A percentile compares a stretch with the other conserved stretches of the same genome.
phyloP scores from a whole-genome alignment of 2,797 vertebrate species.

The Scomberomorus guttatus region DNA sequence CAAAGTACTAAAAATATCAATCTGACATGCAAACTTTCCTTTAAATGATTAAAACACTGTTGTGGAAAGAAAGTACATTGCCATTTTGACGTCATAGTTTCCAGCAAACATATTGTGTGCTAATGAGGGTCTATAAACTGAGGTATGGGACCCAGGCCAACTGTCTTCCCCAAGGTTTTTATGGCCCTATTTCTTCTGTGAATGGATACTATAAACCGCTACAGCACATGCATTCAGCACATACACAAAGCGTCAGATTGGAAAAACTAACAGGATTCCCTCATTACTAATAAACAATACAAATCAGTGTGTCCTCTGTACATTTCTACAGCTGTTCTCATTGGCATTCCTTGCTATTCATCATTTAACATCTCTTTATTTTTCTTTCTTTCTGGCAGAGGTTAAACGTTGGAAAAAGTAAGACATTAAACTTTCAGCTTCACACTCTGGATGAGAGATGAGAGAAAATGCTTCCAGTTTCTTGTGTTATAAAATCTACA shows the following conservation, averaged over 20 bases:
- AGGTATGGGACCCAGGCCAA: slow-evolving; percentile 57
- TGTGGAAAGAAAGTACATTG: slow-evolving; percentile 42
- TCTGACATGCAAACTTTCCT: not conserved
- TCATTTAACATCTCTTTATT: slow-evolving; percentile 5
- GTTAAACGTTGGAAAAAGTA: not conserved
- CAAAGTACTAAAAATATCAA: slow-evolving; percentile 2
- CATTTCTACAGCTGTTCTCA: slow-evolving; percentile 29
- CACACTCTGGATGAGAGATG: not conserved
- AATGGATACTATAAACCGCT: slow-evolving; percentile 67
- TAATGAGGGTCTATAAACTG: slow-evolving; percentile 76
- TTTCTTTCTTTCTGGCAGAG: slow-evolving; percentile 15
- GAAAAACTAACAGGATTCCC: slow-evolving; percentile 62
- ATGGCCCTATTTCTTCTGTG: slow-evolving; percentile 61
- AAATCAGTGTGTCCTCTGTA: slow-evolving; percentile 4
- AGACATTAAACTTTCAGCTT: slow-evolving; percentile 36
- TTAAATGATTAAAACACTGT: slow-evolving; percentile 15
- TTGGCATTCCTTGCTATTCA: not conserved
- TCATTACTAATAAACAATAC: slow-evolving; percentile 35
- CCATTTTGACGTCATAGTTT: slow-evolving; percentile 66
- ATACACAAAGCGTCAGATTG: slow-evolving; percentile 13
- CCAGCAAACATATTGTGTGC: slow-evolving; percentile 70
- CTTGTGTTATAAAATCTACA: not conserved
- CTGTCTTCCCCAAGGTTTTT: slow-evolving; percentile 63
- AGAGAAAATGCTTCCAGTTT: not conserved
- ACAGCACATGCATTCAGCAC: slow-evolving; percentile 32